Evolutionary conservation across 1,140 invertebrate species (phyloP).

Genomic region (Drosophila ercepeae): DNA sequence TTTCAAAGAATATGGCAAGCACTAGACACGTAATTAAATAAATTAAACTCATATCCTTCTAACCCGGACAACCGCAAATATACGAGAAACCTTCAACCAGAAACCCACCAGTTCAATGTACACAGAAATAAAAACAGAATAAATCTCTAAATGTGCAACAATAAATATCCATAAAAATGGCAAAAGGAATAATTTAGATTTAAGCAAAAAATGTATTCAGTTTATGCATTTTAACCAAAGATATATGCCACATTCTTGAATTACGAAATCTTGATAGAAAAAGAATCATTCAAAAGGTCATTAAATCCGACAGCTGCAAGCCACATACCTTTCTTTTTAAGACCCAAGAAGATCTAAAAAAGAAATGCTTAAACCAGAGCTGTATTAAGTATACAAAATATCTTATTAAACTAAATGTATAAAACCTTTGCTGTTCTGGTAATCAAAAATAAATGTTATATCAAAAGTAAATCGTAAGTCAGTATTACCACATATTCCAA

Average conservation of each 20-base stretch:
- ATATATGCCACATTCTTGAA: slow-evolving; percentile 7
- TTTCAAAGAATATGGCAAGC: slow-evolving; percentile 22
- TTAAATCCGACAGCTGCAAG: no score
- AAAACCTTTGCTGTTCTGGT: slow-evolving; percentile 43
- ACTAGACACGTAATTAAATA: slow-evolving; percentile 13
- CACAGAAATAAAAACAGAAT: slow-evolving; percentile 8
- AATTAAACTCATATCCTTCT: slow-evolving; percentile 63
- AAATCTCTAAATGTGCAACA: slow-evolving; percentile 5
- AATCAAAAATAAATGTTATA: slow-evolving; percentile 60
- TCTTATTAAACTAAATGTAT: slow-evolving; percentile 30
- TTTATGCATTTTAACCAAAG: slow-evolving; percentile 16
- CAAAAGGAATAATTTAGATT: slow-evolving; percentile 6
- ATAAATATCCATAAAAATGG: slow-evolving; percentile 4
- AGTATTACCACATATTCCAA: slow-evolving; percentile 56
- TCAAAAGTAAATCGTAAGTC: slow-evolving; percentile 35
- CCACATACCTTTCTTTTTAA: not conserved
- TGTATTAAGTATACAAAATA: slow-evolving; percentile 11
- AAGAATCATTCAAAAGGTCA: slow-evolving; percentile 6
- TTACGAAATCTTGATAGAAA: not conserved
- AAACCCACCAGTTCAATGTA: slow-evolving; percentile 55
- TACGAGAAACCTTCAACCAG: slow-evolving; percentile 47
- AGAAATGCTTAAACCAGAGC: not conserved
- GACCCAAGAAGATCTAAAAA: not conserved
- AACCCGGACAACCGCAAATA: slow-evolving; percentile 16
- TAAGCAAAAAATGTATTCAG: slow-evolving; percentile 2